These are phyloP conservation scores for Aeoliscus strigatus DNA, from an alignment of 2,797 vertebrate species.

Conservation along the genomic window DNA sequence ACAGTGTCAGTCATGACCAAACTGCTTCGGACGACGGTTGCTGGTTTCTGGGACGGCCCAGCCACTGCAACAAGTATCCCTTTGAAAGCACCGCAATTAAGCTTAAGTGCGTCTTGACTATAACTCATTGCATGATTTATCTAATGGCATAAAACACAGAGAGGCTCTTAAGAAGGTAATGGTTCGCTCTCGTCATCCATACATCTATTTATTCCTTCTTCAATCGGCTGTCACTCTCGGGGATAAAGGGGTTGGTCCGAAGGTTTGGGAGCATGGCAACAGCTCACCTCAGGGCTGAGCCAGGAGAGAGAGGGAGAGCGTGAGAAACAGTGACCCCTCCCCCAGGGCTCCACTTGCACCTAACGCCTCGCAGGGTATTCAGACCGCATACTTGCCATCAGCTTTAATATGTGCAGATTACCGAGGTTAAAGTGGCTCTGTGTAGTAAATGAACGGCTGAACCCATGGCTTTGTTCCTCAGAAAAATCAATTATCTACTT, in stretches of 20 bases:
- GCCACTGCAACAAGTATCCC: too few relatives aligned
- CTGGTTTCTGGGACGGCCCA: too few relatives aligned
- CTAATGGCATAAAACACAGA: slow-evolving; percentile 1
- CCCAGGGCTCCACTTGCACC: too few relatives aligned
- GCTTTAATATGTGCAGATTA: slow-evolving; percentile 15
- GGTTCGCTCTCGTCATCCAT: neutral
- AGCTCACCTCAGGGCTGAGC: neutral
- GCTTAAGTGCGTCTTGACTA: neutral
- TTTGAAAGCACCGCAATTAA: neutral
- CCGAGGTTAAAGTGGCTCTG: slow-evolving; percentile 15
- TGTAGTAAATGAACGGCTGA: slow-evolving; percentile 36
- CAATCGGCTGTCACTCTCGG: slow-evolving; percentile 9
- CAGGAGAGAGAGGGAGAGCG: neutral
- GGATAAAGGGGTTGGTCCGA: neutral
- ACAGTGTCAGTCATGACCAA: too few relatives aligned
- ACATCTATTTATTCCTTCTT: slow-evolving; percentile 7
- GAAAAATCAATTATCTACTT: slow-evolving; percentile 40
- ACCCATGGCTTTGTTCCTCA: slow-evolving; percentile 27
- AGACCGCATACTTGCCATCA: slow-evolving; percentile 10
- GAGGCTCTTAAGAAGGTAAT: slow-evolving; percentile 4
- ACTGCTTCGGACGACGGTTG: too few relatives aligned
- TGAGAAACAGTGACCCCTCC: too few relatives aligned
- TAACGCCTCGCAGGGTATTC: too few relatives aligned
- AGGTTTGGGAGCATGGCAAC: neutral
- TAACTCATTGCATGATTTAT: neutral